Base-by-base conservation (phyloP, 2,113 vertebrate species). In the Alectura lathami region DNA sequence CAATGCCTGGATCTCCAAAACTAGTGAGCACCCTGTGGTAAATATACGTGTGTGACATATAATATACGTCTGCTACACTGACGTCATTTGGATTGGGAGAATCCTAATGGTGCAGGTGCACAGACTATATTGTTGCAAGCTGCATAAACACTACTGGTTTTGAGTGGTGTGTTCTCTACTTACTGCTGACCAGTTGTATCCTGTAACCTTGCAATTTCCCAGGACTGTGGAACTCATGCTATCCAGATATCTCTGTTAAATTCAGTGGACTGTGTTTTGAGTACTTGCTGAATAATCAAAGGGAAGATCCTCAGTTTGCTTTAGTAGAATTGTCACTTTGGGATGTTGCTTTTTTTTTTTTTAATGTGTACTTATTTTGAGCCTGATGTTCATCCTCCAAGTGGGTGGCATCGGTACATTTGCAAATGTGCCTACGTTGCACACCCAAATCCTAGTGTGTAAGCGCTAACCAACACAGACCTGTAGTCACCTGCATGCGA, bases 251-350 rank as follows among this genome's bases (percentile, higher is more conserved):
- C 96, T 97, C 96, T 96, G 50, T 36, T 50, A 45, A 69, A 81
- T 95, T 88, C 62, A 3, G 5, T 95, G 88, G 92, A 96, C 96
- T 97, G 96, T 96, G 96, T 97, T 97, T 96, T 97, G 94, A 45
- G 38, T 53, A 54, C 48, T 66, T 54, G 76, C 48, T 76, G 42
- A 84, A 83, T 42, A 38, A 86, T 40, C 64, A 21, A 81, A 38
- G 30, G 48, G 51, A 4, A 78, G 51, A 63, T 9, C 60, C 47
- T 89, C 64, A 11, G 8, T 47, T 48, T 38, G 54, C 24, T 80
- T 34, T 72, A 53, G n/a, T 16, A 17, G 40, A 47, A 36, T 66
- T 76, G 10, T 79, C 15, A 11, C 36, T 77, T 80, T 75, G 54
- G 67, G 70, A 66, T 83, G 77, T 59, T 87, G 48, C 24, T 86